Evolutionary conservation across 2,888 invertebrate genomes (phyloP), one percentile per base, ranked within the genome.

Genomic region (Hyles lineata): DNA sequence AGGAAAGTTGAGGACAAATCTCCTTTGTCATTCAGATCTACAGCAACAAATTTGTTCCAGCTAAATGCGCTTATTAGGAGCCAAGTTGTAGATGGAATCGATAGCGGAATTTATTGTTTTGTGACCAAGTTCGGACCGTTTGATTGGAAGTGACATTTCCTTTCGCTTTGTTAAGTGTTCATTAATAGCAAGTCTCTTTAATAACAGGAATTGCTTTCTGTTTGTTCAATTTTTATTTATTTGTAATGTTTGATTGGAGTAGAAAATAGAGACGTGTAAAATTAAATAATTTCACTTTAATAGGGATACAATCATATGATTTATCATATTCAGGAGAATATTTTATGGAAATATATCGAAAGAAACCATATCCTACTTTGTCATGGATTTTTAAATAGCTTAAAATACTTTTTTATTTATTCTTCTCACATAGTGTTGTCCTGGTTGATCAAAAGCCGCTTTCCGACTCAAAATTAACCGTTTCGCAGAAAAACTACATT

Each of bases 21-120:
- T 79, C 73, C 79, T 84, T 84, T 85, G 84, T 88, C 83, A 87
- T 87, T 86, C 85, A 85, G 80, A 87, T 83, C 85, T 83, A 52
- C 80, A 82, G 80, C 76, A 75, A 76, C 82, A 81, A 55, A 55
- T 55, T 55, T 55, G 55, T 55, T 55, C 55, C 43, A 23, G 67
- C 23, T 17, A 50, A 67, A 67, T 67, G 67, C 21, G 61, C n/a
- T 50, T 61, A 62, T 52, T 71, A 43, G 52, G 59, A 9, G 60
- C 11, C 25, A n/a, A 71, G 60, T 25, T 70, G 25, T 2, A 29
- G 21, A 25, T 21, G 9, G 60, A 7, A 35, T n/a, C 32, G 62
- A 62, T 62, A 35, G 7, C 55, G 55, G 9, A 35, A 32, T 62
- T 5, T 62, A 19, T 62, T 62, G 62, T 62, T 35, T 32, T n/a